These are phyloP conservation scores for Thalassophryne amazonica DNA, from an alignment of 2,797 vertebrate species.

Conservation along the genomic window DNA sequence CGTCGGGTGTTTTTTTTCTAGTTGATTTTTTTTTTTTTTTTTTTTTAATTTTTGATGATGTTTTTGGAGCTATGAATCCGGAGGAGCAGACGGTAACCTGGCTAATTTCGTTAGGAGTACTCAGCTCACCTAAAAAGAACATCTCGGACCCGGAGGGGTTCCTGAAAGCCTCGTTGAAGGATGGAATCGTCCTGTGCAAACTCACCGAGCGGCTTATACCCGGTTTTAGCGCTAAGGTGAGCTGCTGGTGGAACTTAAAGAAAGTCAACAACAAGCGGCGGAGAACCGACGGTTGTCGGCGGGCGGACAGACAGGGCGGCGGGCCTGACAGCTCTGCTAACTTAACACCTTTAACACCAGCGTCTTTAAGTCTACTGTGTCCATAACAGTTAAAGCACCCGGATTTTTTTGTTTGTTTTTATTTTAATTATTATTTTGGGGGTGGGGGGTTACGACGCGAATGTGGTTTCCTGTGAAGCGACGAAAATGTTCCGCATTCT, in stretches of 20 bases:
- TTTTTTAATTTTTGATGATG: constrained; percentile 43
- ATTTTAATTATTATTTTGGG: no score
- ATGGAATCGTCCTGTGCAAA: constrained; percentile 94
- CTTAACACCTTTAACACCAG: not conserved
- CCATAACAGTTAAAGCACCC: not conserved
- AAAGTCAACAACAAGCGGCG: constrained; percentile 1
- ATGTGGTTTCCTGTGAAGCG: constrained; percentile 58
- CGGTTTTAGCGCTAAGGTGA: constrained; percentile 88
- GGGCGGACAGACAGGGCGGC: constrained; percentile 55
- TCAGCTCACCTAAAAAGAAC: constrained; percentile 95
- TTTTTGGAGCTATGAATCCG: constrained; percentile 85
- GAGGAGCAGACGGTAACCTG: constrained; percentile 95
- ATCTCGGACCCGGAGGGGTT: constrained; percentile 92
- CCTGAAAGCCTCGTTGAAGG: constrained; percentile 87
- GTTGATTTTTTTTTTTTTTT: constrained; percentile 33
- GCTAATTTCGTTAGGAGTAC: constrained; percentile 94
- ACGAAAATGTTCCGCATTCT: constrained; percentile 78
- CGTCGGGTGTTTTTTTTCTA: constrained; percentile 18
- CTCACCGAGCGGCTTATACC: constrained; percentile 88
- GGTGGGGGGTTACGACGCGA: no score
- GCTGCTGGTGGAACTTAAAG: constrained; percentile 5
- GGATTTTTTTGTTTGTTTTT: no score
- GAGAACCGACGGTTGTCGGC: constrained; percentile 9
- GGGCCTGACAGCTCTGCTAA: no score
- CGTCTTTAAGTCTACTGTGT: not conserved